Base-by-base conservation (phyloP, 1,140 invertebrate genomes). In the Liolophura sinensis region DNA sequence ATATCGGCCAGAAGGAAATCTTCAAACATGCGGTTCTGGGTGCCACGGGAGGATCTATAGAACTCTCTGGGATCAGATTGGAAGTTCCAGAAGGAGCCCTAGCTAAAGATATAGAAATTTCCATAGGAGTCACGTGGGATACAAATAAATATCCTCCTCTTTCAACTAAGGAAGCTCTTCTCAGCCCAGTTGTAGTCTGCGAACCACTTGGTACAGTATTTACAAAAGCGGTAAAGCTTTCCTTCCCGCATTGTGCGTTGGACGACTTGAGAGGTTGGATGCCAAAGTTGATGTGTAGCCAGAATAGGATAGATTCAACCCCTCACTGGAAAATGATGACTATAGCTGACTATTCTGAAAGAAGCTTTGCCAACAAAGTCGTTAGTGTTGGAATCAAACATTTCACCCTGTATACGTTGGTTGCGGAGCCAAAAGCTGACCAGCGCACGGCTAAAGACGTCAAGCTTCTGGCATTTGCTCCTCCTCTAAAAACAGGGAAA, bases 401-500 rank as follows among this genome's bases (percentile, higher is more conserved):
- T 58, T 58, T 58, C 27, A 58, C 56, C n/a, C 56, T 7, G 56
- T 58, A 58, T 15, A 31, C 56, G 1, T 6, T 58, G n/a, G 25
- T 58, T 58, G 56, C 20, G 27, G 20, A 58, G 56, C 18, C 20
- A 18, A 27, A n/a, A 22, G 56, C 20, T 9, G 31, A 22, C 16
- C 20, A 18, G n/a, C 18, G n/a, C 6, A 20, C 20, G 20, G n/a
- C 56, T 22, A 58, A 58, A 27, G 18, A 31, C 31, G 56, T 58
- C n/a, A 58, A 27, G 7, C 56, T 58, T n/a, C 20, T 58, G 56
- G 56, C 56, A 27, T 58, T 58, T 58, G 56, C 56, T 27, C 56
- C 56, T 58, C 56, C 56, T 7, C 56, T 58, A 4, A 18, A 58
- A 58, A 18, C 18, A 6, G 27, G 25, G n/a, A 58, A 22, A 20